Conservation (phyloP, 23 tunicate genomes). For the Halocynthia roretzi region DNA sequence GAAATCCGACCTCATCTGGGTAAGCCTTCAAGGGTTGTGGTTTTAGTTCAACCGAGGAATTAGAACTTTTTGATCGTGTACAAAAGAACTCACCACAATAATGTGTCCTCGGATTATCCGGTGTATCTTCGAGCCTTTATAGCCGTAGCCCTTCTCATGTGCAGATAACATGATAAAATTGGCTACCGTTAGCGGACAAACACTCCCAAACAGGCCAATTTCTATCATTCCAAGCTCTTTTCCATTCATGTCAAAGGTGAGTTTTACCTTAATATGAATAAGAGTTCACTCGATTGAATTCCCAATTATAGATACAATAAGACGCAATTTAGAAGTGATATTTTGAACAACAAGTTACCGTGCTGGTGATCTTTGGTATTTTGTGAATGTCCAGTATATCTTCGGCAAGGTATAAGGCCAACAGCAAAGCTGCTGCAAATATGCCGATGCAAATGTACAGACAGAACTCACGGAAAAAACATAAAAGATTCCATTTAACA, state of each 20-base stretch:
- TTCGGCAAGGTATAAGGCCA: slow-evolving; percentile 30
- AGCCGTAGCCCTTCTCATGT: slow-evolving; percentile 71
- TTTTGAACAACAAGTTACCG: slow-evolving; percentile 24
- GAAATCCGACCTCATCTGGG: no score
- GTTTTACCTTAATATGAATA: slow-evolving; percentile 38
- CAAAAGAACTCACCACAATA: slow-evolving; percentile 31
- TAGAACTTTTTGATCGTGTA: no score
- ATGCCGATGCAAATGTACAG: no score
- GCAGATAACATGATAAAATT: slow-evolving; percentile 63
- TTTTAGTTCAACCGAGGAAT: no score
- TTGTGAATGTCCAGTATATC: slow-evolving; percentile 20
- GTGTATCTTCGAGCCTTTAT: slow-evolving; percentile 49
- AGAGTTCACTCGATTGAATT: not conserved
- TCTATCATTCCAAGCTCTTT: slow-evolving; percentile 39
- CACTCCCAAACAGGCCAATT: slow-evolving; percentile 62
- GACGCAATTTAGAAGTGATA: not conserved
- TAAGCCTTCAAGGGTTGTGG: no score
- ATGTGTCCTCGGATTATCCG: slow-evolving; percentile 32
- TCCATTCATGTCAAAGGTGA: slow-evolving; percentile 33
- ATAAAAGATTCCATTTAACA: no score
- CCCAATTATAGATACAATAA: not conserved
- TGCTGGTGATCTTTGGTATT: slow-evolving; percentile 45
- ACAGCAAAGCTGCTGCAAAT: not conserved
- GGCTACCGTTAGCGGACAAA: slow-evolving; percentile 59
- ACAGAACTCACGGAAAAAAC: no score